A percentile compares a stretch with the other conserved stretches of the same genome.
Conservation (phyloP, 37 sponge, comb jelly and placozoan genomes). For the Haliclona indistincta region DNA sequence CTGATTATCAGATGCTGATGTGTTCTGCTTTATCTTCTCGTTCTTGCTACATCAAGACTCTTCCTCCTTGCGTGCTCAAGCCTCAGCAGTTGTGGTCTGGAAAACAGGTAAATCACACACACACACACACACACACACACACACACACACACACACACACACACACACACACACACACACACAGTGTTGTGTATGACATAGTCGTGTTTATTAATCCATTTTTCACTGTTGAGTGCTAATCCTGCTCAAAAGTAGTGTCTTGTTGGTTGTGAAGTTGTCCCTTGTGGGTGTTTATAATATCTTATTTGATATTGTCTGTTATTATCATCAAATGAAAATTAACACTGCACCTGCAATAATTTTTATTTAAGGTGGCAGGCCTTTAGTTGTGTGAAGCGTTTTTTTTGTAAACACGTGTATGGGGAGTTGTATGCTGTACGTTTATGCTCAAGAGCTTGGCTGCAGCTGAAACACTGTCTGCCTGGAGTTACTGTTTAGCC, state of each 20-base stretch:
- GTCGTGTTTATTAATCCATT: not conserved
- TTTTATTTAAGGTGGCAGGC: not conserved
- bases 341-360: too few relatives aligned
- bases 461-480: too few relatives aligned
- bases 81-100: conserved; percentile 91
- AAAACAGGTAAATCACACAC: conserved; percentile 75
- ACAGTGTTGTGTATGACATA: not conserved
- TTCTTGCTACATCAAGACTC: conserved; percentile 14
- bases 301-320: too few relatives aligned
- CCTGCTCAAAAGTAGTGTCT: too few relatives aligned
- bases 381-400: not conserved
- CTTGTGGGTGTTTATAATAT: too few relatives aligned
- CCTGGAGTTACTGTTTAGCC: too few relatives aligned
- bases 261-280: too few relatives aligned
- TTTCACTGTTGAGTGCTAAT: not conserved
- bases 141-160: conserved; percentile 10
- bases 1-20: conserved; percentile 79
- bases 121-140: conserved; percentile 4
- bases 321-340: too few relatives aligned
- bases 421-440: not conserved
- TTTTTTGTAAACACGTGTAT: not conserved
- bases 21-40: conserved; percentile 63
- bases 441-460: too few relatives aligned
- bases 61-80: conserved; percentile 84
- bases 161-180: not conserved